Base-by-base conservation (phyloP, 2,888 invertebrate genomes). In the Hoplodrina ambigua region DNA sequence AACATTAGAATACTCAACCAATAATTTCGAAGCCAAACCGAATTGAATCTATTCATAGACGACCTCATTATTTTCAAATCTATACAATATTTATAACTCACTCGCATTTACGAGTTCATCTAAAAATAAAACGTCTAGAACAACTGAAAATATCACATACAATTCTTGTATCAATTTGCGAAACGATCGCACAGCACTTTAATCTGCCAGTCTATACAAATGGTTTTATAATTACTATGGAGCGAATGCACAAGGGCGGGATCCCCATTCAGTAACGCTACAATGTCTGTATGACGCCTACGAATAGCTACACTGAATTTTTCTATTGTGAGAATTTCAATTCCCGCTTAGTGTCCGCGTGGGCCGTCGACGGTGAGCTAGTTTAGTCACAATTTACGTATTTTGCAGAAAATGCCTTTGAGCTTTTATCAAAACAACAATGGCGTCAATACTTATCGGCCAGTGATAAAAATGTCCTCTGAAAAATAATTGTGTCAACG, bases 401-500 rank as follows among this genome's bases (percentile, higher is more conserved):
- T 72, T 69, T 81, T 67, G 74, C 80, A 72, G 77, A 80, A 80
- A 85, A 87, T 80, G 63, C 61, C 71, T 70, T 72, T 68, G 66
- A 67, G 68, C 70, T 80, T 81, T 83, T 88, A 87, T 87, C 86
- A 75, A 78, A 82, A 84, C 80, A 83, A 85, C 81, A 88, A 88
- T 86, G 78, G 84, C 75, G 81, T 83, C 79, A 75, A 70, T 70
- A 78, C 75, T 86, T 88, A 89, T 88, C 87, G 83, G 65, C 61
- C 57, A 66, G 78, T 85, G 86, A 89, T 87, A 87, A 88, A 87
- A 84, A 80, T 84, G 82, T 81, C 83, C 85, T 86, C 83, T 85
- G 86, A 85, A 85, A 86, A 81, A 83, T 83, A 81, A 78, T 69
- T 63, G 76, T 80, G 85, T 87, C 87, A 82, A 81, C 65, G 88